phyloP scores from a whole-genome alignment of 2,888 invertebrate genomes.

The Hoplodrina blanda region DNA sequence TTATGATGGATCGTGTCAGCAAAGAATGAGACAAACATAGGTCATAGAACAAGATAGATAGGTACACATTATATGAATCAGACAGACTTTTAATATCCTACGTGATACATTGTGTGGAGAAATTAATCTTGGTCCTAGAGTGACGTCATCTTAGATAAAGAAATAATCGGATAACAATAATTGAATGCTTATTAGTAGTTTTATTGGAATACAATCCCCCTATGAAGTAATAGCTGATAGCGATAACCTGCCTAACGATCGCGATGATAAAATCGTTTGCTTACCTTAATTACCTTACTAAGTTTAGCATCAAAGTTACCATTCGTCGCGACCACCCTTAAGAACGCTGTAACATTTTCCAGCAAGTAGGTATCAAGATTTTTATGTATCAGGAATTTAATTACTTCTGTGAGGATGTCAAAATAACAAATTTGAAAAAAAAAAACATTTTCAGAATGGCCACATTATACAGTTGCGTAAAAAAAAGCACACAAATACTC shows the following conservation, averaged over 20 bases:
- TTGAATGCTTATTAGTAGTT: slow-evolving; percentile 4
- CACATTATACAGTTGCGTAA: too few relatives aligned
- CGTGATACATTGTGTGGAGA: slow-evolving; percentile 10
- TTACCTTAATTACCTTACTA: neutral
- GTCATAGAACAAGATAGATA: neutral
- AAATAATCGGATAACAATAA: slow-evolving; percentile 3
- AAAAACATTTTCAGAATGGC: too few relatives aligned
- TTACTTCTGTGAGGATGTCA: too few relatives aligned
- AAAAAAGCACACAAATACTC: too few relatives aligned
- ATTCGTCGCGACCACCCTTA: neutral
- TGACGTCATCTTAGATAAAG: slow-evolving; percentile 37
- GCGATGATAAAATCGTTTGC: slow-evolving; percentile 22
- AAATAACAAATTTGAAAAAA: too few relatives aligned
- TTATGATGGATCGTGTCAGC: too few relatives aligned
- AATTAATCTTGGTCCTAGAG: neutral
- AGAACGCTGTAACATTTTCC: too few relatives aligned
- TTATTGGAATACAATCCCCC: slow-evolving; percentile 25
- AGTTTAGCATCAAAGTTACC: neutral
- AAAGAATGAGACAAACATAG: too few relatives aligned
- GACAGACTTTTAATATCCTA: neutral
- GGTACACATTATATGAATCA: neutral
- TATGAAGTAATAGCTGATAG: slow-evolving; percentile 30
- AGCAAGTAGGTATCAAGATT: too few relatives aligned
- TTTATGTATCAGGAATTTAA: too few relatives aligned
- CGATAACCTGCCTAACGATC: slow-evolving; percentile 28